Conservation (phyloP, 2,888 invertebrate genomes). For the Pediacus dermestoides region DNA sequence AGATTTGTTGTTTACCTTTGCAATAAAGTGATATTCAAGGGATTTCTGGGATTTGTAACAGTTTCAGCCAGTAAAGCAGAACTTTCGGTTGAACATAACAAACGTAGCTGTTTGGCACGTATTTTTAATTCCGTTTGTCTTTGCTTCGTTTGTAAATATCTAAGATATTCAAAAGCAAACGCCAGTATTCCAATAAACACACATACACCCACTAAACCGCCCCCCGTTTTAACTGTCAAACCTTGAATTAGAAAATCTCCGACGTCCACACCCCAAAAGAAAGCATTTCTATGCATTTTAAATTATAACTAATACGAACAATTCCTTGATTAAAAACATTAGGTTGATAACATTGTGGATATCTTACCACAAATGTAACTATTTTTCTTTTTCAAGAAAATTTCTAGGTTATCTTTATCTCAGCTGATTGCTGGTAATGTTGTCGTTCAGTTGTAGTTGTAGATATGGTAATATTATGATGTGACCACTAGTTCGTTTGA, state of each 20-base stretch:
- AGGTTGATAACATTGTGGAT: no score
- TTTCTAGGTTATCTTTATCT: no score
- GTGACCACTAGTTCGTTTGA: no score
- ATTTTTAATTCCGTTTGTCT: constrained; percentile 45
- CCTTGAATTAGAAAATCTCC: constrained; percentile 64
- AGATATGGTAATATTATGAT: no score
- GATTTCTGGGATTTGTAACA: constrained; percentile 31
- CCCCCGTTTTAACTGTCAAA: constrained; percentile 53
- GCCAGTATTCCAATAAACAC: constrained; percentile 58
- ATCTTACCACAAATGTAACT: no score
- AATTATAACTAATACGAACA: no score
- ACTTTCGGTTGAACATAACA: constrained; percentile 48
- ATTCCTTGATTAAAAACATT: no score
- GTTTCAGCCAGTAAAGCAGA: constrained; percentile 46
- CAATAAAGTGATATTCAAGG: constrained; percentile 38
- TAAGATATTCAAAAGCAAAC: constrained; percentile 59
- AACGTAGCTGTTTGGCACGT: constrained; percentile 42
- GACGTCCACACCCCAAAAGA: constrained; percentile 64
- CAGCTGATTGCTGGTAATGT: no score
- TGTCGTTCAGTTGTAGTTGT: no score
- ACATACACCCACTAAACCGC: constrained; percentile 59
- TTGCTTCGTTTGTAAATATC: constrained; percentile 51
- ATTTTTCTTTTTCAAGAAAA: no score
- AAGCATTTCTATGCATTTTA: constrained; percentile 35
- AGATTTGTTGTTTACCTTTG: constrained; percentile 28